Conservation (phyloP, 2,113 vertebrate species). For the Meleagris gallopavo region DNA sequence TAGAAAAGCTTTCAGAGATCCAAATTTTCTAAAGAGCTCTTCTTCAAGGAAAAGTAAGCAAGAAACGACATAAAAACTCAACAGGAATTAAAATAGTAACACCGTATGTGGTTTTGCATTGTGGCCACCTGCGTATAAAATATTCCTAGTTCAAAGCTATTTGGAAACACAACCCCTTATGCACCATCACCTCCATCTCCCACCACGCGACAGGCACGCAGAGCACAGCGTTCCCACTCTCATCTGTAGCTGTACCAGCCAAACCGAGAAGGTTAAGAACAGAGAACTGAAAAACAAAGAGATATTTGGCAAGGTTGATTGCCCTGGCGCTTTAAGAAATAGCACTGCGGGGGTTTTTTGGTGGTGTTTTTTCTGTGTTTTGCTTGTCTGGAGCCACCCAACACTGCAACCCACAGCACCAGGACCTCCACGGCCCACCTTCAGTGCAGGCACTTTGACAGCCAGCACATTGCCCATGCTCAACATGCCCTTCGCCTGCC, state of each 20-base stretch:
- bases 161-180: not conserved
- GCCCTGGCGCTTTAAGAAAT: not conserved
- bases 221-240: not conserved
- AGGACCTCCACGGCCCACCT: not conserved
- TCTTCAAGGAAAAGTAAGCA: not conserved
- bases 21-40: not conserved
- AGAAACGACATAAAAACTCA: not conserved
- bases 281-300: not conserved
- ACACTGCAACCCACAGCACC: not conserved
- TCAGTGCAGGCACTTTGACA: conserved; percentile 24
- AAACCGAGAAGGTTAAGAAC: not conserved
- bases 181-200: not conserved
- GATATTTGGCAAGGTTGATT: not conserved
- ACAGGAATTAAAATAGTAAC: not conserved
- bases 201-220: not conserved
- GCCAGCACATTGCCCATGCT: conserved; percentile 3
- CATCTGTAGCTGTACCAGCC: not conserved
- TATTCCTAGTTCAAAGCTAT: not conserved
- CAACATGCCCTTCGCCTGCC: conserved; percentile 34
- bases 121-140: not conserved
- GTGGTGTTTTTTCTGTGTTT: not conserved
- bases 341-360: not conserved
- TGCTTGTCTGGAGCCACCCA: not conserved
- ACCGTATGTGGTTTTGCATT: not conserved
- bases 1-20: not conserved